Evolutionary conservation across 2,113 vertebrate genomes (phyloP).

Genomic region (Ondatra zibethicus): DNA sequence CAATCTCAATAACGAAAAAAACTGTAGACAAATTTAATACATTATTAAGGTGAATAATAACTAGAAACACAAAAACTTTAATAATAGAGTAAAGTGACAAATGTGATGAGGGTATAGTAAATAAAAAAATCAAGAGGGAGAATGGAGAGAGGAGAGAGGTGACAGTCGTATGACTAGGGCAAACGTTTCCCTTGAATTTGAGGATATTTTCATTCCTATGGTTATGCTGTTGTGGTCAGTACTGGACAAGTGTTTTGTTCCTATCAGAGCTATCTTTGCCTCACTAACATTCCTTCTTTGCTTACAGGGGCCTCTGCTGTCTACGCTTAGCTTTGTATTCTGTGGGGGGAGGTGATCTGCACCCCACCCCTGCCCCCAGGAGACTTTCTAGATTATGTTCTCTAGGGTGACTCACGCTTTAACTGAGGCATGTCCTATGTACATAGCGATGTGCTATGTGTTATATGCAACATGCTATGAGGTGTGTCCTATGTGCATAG

Average conservation of each 20-base stretch:
- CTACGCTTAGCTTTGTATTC: no score
- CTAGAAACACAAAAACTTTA: not conserved
- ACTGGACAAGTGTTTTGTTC: not conserved
- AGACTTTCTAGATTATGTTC: not conserved
- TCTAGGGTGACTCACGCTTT: not conserved
- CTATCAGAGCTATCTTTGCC: not conserved
- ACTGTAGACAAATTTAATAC: not conserved
- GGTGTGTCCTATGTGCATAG: not conserved
- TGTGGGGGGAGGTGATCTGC: not conserved
- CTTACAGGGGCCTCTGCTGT: not conserved
- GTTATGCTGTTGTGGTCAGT: not conserved
- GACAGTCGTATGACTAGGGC: not conserved
- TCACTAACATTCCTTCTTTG: not conserved
- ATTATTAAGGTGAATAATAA: not conserved
- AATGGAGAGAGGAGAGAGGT: not conserved
- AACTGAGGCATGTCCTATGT: not conserved
- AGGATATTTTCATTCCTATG: not conserved
- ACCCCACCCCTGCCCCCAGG: fast-evolving
- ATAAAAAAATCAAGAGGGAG: not conserved
- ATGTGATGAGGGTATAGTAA: not conserved
- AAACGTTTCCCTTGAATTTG: not conserved
- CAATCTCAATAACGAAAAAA: not conserved
- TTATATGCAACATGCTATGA: no score
- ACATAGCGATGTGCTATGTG: no score
- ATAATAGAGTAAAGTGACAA: not conserved